phyloP scores from a whole-genome alignment of 2,888 invertebrate species.

The Melieria picta region DNA sequence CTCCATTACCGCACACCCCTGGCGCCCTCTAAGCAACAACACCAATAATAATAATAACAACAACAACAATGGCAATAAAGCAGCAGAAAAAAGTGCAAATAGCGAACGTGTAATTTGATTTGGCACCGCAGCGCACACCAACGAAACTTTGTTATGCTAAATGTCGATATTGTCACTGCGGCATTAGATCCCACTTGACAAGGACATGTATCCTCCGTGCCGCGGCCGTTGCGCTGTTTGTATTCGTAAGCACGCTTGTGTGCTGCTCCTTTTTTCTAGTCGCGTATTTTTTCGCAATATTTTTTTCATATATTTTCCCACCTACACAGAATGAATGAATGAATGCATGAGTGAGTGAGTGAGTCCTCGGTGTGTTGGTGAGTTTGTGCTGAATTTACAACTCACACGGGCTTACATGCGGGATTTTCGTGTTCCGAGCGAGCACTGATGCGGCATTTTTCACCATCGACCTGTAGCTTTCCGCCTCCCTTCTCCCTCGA shows the following conservation, averaged over 20 bases:
- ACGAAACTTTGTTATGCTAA: slow-evolving; percentile 43
- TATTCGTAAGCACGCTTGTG: neutral
- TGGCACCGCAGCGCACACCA: slow-evolving; percentile 32
- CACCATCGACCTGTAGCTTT: neutral
- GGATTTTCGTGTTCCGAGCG: slow-evolving; percentile 27
- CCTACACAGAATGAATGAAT: neutral
- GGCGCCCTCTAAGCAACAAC: neutral
- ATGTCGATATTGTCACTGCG: slow-evolving; percentile 47
- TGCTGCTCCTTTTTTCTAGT: neutral
- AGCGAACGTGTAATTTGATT: slow-evolving; percentile 41
- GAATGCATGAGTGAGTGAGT: neutral
- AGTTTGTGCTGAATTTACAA: slow-evolving; percentile 27
- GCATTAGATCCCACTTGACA: slow-evolving; percentile 42
- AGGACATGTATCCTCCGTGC: slow-evolving; percentile 38
- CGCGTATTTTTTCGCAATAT: neutral
- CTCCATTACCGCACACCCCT: neutral
- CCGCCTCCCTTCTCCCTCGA: too few species aligned
- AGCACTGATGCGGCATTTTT: slow-evolving; percentile 19
- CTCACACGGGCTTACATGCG: slow-evolving; percentile 23
- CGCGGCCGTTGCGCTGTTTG: slow-evolving; percentile 18
- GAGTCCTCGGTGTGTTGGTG: slow-evolving; percentile 8
- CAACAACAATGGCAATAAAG: neutral
- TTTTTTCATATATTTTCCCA: too few species aligned
- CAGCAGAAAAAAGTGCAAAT: slow-evolving; percentile 6
- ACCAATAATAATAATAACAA: neutral